phyloP scores from a whole-genome alignment of 2,113 vertebrate genomes.

The Cyanoramphus novaezelandiae region DNA sequence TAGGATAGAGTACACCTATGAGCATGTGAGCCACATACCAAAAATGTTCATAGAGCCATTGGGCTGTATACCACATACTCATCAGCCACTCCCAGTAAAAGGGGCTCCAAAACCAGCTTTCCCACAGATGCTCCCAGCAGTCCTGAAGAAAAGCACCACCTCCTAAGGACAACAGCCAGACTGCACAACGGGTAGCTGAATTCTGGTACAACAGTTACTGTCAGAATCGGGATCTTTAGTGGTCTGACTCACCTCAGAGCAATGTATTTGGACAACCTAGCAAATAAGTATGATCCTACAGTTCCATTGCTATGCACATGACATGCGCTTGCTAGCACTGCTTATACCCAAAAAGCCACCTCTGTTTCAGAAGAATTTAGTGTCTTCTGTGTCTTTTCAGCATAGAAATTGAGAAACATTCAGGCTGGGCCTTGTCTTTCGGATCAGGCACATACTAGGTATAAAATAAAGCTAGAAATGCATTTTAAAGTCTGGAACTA shows the following conservation, averaged over 20 bases:
- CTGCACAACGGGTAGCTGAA: rapidly evolving
- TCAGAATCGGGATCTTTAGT: background rate
- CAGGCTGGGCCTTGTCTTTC: rapidly evolving
- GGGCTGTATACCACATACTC: background rate
- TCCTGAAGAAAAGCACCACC: background rate
- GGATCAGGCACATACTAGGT: background rate
- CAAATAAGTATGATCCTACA: background rate
- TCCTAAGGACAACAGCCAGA: background rate
- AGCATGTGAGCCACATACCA: background rate
- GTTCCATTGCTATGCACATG: background rate
- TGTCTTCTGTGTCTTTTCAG: background rate
- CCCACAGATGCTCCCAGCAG: background rate
- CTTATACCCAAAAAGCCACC: background rate
- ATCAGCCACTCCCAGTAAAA: background rate
- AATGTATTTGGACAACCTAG: background rate
- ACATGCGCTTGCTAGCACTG: background rate
- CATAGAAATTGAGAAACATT: background rate
- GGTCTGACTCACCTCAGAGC: background rate
- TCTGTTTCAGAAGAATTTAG: background rate
- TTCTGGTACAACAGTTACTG: background rate
- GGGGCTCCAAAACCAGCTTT: background rate
- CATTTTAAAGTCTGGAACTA: background rate
- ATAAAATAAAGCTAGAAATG: background rate
- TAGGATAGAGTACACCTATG: background rate
- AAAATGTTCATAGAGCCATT: background rate